Percentiles rank a stretch among this genome's conserved stretches.
Conservation (phyloP, 1,140 invertebrate species). For the Eubasilissa regina region DNA sequence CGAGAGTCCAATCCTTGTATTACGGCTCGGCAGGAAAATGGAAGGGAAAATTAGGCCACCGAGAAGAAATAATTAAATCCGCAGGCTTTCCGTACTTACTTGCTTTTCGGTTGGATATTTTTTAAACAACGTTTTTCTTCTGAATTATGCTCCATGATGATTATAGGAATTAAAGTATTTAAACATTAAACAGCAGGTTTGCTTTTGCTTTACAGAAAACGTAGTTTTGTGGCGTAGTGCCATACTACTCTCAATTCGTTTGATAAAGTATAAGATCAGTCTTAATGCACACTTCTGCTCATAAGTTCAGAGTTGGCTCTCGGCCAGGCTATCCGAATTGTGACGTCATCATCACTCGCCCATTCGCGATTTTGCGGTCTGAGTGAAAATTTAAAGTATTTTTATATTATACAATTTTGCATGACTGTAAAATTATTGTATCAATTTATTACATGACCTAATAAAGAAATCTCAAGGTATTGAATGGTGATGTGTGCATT, state of each 20-base stretch:
- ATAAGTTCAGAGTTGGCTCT: constrained; percentile 43
- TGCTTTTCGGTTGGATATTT: not conserved
- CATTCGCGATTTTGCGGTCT: constrained; percentile 23
- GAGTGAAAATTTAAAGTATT: constrained; percentile 32
- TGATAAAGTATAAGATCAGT: not conserved
- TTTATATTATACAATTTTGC: not conserved
- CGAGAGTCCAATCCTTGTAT: not conserved
- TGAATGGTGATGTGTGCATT: too few relatives aligned
- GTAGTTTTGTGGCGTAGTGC: not conserved
- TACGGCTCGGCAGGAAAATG: not conserved
- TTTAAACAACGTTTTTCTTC: not conserved
- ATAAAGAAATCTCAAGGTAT: too few relatives aligned
- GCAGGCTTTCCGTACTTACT: not conserved
- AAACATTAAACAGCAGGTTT: too few relatives aligned
- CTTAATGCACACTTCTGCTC: constrained; percentile 46
- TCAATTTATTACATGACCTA: not conserved
- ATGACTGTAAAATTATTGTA: not conserved
- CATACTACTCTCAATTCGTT: not conserved
- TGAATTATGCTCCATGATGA: not conserved
- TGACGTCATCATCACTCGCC: constrained; percentile 48
- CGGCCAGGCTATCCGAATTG: constrained; percentile 50
- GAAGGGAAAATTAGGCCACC: not conserved
- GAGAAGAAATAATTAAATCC: not conserved
- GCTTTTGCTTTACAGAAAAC: not conserved
- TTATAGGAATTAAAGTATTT: too few relatives aligned